A percentile compares a stretch with the other conserved stretches of the same genome.
Evolutionary conservation across 2,113 vertebrate species (phyloP).

Genomic region (Urocynchramus pylzowi): DNA sequence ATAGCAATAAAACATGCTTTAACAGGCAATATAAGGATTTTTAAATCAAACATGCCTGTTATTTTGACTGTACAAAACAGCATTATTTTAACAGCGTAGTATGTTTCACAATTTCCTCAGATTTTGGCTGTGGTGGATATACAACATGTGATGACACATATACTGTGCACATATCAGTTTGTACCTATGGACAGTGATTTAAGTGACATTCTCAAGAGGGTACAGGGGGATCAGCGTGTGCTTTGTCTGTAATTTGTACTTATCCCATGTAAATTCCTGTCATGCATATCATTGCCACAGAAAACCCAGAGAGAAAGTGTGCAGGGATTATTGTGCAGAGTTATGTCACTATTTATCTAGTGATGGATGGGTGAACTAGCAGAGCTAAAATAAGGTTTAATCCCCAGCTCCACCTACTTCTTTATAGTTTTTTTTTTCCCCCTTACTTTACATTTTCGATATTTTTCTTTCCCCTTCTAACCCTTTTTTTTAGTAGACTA

Average conservation of each 20-base stretch:
- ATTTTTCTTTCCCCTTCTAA: background rate
- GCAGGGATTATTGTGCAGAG: background rate
- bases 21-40: background rate
- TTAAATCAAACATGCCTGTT: background rate
- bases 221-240: background rate
- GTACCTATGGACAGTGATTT: background rate
- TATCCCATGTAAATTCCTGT: constrained; percentile 29
- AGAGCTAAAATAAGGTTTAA: constrained; percentile 15
- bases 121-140: background rate
- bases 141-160: background rate
- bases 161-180: fast-evolving
- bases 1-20: background rate
- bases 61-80: background rate
- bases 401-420: background rate
- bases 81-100: background rate
- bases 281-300: background rate
- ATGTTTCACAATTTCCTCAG: background rate
- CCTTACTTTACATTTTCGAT: background rate
- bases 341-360: background rate
- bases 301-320: background rate
- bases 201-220: background rate
- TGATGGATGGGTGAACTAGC: background rate
- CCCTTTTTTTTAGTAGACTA: background rate
- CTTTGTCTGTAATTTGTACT: background rate
- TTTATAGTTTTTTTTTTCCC: background rate